phyloP scores from a whole-genome alignment of 2,113 vertebrate species.

The Zapus hudsonius region DNA sequence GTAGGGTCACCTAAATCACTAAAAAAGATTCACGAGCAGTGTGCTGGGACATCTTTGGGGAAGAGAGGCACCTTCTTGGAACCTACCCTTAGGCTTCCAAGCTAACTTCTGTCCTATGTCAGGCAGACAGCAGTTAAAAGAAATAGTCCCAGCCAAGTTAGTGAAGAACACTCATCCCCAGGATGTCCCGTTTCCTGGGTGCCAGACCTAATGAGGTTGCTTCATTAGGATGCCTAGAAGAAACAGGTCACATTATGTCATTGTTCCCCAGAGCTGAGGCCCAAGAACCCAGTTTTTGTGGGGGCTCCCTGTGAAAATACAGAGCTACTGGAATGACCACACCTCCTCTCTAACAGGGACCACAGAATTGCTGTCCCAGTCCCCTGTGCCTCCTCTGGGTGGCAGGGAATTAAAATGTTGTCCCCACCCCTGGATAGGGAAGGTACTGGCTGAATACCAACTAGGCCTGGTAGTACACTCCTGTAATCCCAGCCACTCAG shows the following conservation, averaged over 20 bases:
- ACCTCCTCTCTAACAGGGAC: neutral
- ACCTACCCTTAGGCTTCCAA: neutral
- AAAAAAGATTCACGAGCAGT: neutral
- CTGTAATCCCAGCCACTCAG: no score
- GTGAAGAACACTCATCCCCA: no score
- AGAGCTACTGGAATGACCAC: neutral
- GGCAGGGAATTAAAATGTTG: neutral
- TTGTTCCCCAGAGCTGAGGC: fast-evolving
- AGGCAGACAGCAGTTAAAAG: neutral
- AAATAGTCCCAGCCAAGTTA: no score
- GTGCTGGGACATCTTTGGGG: neutral
- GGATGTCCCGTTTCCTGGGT: neutral
- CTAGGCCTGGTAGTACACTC: no score
- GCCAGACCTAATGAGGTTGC: neutral
- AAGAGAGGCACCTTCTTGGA: neutral
- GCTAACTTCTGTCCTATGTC: neutral
- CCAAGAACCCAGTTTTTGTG: no score
- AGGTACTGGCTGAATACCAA: neutral
- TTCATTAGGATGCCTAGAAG: neutral
- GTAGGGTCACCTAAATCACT: neutral
- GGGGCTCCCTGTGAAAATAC: no score
- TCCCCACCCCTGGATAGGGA: neutral
- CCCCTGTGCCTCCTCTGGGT: no score
- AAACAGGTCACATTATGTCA: no score
- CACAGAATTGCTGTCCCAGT: neutral